Base-by-base conservation (phyloP, 1,140 invertebrate genomes). In the Formica exsecta region DNA sequence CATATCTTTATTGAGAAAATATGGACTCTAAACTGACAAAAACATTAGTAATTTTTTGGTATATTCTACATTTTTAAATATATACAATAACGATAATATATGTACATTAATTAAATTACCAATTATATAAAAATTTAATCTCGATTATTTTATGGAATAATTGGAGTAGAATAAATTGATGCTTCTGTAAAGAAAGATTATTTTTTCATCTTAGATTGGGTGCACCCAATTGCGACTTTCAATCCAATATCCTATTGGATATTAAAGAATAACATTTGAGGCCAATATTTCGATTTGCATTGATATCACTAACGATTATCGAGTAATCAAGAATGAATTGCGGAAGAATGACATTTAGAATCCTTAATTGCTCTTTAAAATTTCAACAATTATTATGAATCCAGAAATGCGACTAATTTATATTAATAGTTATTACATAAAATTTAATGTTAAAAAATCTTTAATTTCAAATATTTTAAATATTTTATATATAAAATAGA, bases 51-150 rank as follows among this genome's bases (percentile, higher is more conserved):
- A 0, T 51, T 71, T 71, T 32, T 62, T 79, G 0, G 0, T 79
- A 9, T 11, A 4, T 71, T 68, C 32, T 68, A 77, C 19, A 44
- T 81, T 57, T 65, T 22, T 11, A 48, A 0, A 71, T 38, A 85
- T 87, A 89, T 51, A 91, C 79, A 88, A 92, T 89, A 90, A 92
- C 86, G 88, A 91, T 74, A 79, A 79, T 64, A 84, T 89, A 89
- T 92, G 75, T 64, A 84, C 88, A 89, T 92, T 92, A 91, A 92
- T 83, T 90, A 86, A 92, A 92, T 93, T 92, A 92, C 85, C 86
- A 57, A 76, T 84, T 86, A 90, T 92, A 89, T 91, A 91, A 89
- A 90, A 80, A 90, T 88, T 93, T 92, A 92, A 93, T 93, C 86
- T 88, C 79, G 74, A 86, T 88, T 38, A 57, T 87, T 89, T 89